Evolutionary conservation across 2,797 vertebrate species (phyloP).

Genomic region (Heteromormyrus szaboi): DNA sequence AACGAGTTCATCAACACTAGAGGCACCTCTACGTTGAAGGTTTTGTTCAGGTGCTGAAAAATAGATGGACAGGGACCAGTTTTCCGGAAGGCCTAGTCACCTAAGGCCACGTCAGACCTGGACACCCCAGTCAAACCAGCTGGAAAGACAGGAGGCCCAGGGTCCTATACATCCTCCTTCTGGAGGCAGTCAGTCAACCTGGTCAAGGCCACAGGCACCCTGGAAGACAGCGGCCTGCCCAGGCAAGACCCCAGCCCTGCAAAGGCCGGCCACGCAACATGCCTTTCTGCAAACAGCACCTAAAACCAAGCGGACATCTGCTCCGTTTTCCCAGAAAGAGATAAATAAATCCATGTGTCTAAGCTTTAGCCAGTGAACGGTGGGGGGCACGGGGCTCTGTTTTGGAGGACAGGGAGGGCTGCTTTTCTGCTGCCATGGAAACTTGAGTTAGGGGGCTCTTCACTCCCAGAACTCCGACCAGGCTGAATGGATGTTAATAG

Average conservation of each 20-base stretch:
- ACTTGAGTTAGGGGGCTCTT: neutral
- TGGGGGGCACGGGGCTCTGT: conserved; percentile 28
- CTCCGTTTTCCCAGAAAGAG: conserved; percentile 1
- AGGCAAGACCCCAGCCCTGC: neutral
- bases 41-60: conserved; percentile 87
- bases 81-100: neutral
- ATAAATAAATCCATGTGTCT: conserved; percentile 19
- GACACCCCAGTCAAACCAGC: neutral
- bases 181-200: neutral
- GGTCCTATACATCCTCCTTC: neutral
- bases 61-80: conserved; percentile 22
- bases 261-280: conserved; percentile 31
- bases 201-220: neutral
- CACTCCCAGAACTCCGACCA: neutral
- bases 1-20: conserved; percentile 72
- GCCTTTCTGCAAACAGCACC: neutral
- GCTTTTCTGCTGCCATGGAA: conserved; percentile 17
- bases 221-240: neutral
- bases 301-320: neutral
- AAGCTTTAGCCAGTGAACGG: neutral
- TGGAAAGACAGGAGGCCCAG: neutral
- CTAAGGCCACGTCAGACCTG: neutral
- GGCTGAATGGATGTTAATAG: neutral
- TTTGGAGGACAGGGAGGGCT: conserved; percentile 8
- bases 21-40: conserved; percentile 78